Conservation (phyloP, 2,113 vertebrate genomes). For the Odontesthes bonariensis region DNA sequence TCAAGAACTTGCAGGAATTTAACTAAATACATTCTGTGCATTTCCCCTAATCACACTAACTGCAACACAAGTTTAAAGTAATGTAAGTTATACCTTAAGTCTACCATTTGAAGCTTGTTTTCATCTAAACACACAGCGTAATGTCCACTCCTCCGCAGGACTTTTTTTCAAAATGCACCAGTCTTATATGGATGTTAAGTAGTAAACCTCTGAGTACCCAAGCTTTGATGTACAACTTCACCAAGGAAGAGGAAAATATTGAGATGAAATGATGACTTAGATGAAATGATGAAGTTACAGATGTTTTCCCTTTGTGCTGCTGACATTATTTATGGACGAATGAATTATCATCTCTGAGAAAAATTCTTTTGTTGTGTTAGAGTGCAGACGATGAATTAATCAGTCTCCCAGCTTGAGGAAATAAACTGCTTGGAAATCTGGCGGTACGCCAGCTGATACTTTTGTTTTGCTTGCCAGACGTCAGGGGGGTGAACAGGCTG, state of each 20-base stretch:
- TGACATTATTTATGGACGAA: background rate
- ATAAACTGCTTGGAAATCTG: constrained; percentile 3
- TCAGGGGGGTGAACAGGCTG: background rate
- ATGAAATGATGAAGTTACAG: background rate
- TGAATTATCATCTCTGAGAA: background rate
- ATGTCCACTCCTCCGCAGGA: too few relatives aligned
- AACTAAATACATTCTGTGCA: background rate
- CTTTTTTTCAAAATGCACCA: background rate
- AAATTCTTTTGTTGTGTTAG: background rate
- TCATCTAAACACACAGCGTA: too few relatives aligned
- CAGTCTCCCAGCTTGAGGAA: constrained; percentile 4
- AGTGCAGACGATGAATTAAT: background rate
- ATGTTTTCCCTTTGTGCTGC: background rate
- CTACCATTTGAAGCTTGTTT: too few relatives aligned
- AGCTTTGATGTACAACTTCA: background rate
- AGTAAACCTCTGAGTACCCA: background rate
- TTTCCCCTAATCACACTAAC: background rate
- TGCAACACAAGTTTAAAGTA: background rate
- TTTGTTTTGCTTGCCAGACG: constrained; percentile 4
- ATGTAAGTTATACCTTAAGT: background rate
- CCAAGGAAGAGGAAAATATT: background rate
- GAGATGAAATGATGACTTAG: background rate
- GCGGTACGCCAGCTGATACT: background rate
- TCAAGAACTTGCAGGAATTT: background rate
- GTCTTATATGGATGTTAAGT: background rate